Percentiles rank a stretch among this genome's conserved stretches.
phyloP scores from a whole-genome alignment of 2,888 invertebrate species.

The Drosophila flavopinicola region DNA sequence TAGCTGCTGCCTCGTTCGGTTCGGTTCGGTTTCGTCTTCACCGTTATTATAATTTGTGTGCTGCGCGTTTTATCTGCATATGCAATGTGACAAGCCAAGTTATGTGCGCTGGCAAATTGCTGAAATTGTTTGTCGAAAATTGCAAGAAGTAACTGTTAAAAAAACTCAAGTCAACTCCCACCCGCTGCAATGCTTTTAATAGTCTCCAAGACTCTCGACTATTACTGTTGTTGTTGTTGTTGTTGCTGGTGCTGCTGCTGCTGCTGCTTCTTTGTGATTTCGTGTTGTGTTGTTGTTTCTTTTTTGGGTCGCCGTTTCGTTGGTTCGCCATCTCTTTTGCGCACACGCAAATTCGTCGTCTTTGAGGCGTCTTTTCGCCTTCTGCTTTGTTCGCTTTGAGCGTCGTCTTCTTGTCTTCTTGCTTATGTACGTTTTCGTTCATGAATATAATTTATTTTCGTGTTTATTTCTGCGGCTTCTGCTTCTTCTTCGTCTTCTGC shows the following conservation, averaged over 20 bases:
- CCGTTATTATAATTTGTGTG: conserved; percentile 67
- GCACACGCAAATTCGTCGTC: conserved; percentile 51
- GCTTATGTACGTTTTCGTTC: conserved; percentile 67
- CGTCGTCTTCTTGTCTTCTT: conserved; percentile 63
- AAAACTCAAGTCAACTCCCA: conserved; percentile 36
- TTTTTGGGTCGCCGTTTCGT: conserved; percentile 61
- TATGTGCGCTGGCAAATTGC: conserved; percentile 58
- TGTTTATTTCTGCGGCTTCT: conserved; percentile 60
- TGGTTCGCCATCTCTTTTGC: conserved; percentile 67
- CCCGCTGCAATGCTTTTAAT: conserved; percentile 59
- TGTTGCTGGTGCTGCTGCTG: conserved; percentile 22
- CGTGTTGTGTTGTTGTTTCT: conserved; percentile 28
- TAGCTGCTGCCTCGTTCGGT: conserved; percentile 23
- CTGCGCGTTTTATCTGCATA: conserved; percentile 50
- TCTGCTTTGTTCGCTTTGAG: conserved; percentile 67
- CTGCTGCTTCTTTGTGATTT: conserved; percentile 39
- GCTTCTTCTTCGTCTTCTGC: conserved; percentile 33
- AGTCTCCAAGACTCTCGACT: conserved; percentile 34
- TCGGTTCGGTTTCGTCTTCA: conserved; percentile 64
- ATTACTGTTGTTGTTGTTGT: conserved; percentile 27
- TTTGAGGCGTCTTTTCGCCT: conserved; percentile 49
- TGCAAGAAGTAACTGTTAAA: conserved; percentile 38
- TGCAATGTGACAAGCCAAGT: conserved; percentile 62
- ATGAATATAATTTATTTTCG: conserved; percentile 72
- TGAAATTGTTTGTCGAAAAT: conserved; percentile 54